These are phyloP conservation scores for Coleophora deauratella DNA, from an alignment of 2,888 invertebrate genomes.

Conservation along the genomic window DNA sequence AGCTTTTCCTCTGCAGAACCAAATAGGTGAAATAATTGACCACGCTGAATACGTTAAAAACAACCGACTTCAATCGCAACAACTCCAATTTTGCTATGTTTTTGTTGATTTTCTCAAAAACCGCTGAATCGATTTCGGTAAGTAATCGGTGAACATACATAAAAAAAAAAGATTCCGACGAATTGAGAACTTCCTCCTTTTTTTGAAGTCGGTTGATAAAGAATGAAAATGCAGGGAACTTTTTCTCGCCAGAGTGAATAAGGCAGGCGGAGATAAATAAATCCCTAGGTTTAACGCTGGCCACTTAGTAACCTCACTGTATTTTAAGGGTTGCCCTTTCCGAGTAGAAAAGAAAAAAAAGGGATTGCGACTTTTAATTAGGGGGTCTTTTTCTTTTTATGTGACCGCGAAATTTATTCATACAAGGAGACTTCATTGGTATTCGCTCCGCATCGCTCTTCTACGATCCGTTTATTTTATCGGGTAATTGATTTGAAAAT, in stretches of 20 bases:
- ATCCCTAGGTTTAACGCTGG: conserved; percentile 1
- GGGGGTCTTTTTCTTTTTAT: conserved; percentile 1
- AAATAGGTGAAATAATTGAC: too few species aligned
- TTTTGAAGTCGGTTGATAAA: too few species aligned
- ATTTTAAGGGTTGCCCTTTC: conserved; percentile 1
- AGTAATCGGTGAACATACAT: too few species aligned
- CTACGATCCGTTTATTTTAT: background rate
- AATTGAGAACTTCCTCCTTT: too few species aligned
- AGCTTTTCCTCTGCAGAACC: too few species aligned
- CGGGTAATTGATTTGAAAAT: background rate
- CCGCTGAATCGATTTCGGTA: too few species aligned
- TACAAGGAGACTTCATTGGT: background rate
- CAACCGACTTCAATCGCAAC: too few species aligned
- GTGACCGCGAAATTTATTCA: background rate
- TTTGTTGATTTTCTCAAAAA: too few species aligned
- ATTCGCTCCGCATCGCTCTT: background rate
- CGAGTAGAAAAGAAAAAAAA: background rate
- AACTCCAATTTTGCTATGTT: too few species aligned
- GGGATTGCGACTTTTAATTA: background rate
- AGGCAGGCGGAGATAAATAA: conserved; percentile 4
- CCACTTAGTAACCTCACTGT: conserved; percentile 6
- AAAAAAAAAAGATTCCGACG: too few species aligned
- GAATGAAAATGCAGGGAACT: too few species aligned
- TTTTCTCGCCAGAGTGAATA: background rate
- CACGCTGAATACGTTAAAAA: too few species aligned